A percentile compares a stretch with the other conserved stretches of the same genome.
phyloP scores from a whole-genome alignment of 2,888 invertebrate species.

The Hirtodrosophila alboralis region DNA sequence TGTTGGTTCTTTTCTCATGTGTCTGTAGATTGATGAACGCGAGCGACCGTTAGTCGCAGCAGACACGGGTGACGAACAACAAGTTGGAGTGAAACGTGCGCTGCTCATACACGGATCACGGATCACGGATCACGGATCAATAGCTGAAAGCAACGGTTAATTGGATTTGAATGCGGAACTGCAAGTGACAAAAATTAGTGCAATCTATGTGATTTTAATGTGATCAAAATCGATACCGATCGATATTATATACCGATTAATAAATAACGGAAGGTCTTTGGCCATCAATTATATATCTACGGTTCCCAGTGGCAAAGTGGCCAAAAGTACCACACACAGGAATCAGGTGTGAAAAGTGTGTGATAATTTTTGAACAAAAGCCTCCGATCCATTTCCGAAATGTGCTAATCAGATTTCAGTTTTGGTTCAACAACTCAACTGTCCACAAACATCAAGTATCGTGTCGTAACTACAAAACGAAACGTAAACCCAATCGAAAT shows the following conservation, averaged over 20 bases:
- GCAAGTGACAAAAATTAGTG: slow-evolving; percentile 38
- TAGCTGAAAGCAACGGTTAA: slow-evolving; percentile 43
- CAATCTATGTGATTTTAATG: slow-evolving; percentile 23
- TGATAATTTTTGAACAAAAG: slow-evolving; percentile 74
- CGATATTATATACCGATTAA: slow-evolving; percentile 10
- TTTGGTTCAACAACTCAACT: slow-evolving; percentile 66
- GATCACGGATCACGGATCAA: slow-evolving; percentile 40
- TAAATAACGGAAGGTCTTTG: slow-evolving; percentile 8
- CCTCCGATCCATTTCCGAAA: slow-evolving; percentile 52
- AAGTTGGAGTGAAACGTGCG: slow-evolving; percentile 67
- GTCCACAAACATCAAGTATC: slow-evolving; percentile 7
- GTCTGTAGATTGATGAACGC: slow-evolving; percentile 56
- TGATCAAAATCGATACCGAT: slow-evolving; percentile 20
- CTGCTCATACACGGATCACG: slow-evolving; percentile 47
- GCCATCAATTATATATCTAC: neutral
- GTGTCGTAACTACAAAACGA: slow-evolving; percentile 22
- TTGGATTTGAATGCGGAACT: slow-evolving; percentile 45
- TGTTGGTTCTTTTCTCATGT: slow-evolving; percentile 52
- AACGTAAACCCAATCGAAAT: slow-evolving; percentile 33
- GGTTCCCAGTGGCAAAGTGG: slow-evolving; percentile 7
- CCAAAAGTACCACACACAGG: slow-evolving; percentile 32
- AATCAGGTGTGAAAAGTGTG: slow-evolving; percentile 82
- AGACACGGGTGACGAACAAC: slow-evolving; percentile 82
- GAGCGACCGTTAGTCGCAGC: slow-evolving; percentile 79
- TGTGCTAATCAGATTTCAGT: slow-evolving; percentile 79